Evolutionary conservation across 2,888 invertebrate species (phyloP), one percentile per base, ranked within the genome.

Genomic region (Chrysolina americana): DNA sequence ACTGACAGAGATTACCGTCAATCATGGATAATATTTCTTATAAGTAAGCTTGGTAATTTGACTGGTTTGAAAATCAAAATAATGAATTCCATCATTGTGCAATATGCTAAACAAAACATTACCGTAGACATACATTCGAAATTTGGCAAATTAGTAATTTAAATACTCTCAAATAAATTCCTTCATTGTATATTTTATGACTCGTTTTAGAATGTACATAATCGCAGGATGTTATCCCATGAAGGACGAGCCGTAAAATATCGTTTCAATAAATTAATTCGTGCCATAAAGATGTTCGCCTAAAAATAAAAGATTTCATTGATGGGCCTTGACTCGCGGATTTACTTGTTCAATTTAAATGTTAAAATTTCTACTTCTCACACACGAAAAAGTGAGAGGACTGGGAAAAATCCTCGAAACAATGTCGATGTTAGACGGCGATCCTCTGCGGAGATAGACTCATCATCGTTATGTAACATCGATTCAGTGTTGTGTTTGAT

Each of bases 301-400:
- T 59, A 36, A 28, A 17, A 50, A 59, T 36, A 28, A 15, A 59
- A 28, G 5, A 28, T 59, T 59, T 36, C 59, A 59, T 36, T 59
- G 59, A 28, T 17, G 59, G 59, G 36, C 59, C 59, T 59, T 59
- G 59, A 59, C 59, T 59, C 28, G 59, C 59, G 59, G 59, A 59
- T 59, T 28, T 6, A 36, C 28, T 36, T 10, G 59, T 36, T 59
- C n/a, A 59, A 36, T 59, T 59, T 59, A 28, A 59, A 59, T 59
- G 59, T 59, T 36, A 59, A 59, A 59, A 59, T 59, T 59, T 59
- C 59, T 28, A n/a, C 59, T 59, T 59, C 59, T 59, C 59, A 59
- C 59, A 59, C 59, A 59, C 59, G 13, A 4, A 36, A 59, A 59
- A 59, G 36, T 28, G 59, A 28, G 59, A 59, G 59, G 59, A 36